Conservation (phyloP, 2,797 vertebrate genomes). For the Gadopsis bispinosus region DNA sequence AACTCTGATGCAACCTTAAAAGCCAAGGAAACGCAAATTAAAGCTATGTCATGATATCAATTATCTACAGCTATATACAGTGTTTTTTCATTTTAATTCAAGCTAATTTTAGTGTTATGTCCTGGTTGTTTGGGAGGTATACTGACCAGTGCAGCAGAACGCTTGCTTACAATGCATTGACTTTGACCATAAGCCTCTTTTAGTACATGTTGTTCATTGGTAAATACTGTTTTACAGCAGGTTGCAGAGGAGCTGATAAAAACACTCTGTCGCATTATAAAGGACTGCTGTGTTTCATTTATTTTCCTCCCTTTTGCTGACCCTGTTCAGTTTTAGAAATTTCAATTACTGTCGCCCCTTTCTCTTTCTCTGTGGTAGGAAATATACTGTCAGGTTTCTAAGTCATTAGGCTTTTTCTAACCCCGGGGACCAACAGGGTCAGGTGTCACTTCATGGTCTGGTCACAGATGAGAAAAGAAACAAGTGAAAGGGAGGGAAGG, state of each 20-base stretch:
- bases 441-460: constrained; percentile 62
- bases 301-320: constrained; percentile 37
- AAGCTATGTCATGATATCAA: not conserved
- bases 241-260: constrained; percentile 47
- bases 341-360: constrained; percentile 26
- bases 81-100: not conserved
- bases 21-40: not conserved
- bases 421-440: constrained; percentile 45
- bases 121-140: not conserved
- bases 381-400: constrained; percentile 54
- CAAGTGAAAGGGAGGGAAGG: constrained; percentile 9
- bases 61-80: not conserved
- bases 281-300: constrained; percentile 30
- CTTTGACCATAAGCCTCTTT: constrained; percentile 2
- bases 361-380: constrained; percentile 19
- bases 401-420: constrained; percentile 63
- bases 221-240: constrained; percentile 20
- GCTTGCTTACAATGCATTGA: constrained; percentile 1
- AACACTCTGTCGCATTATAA: constrained; percentile 17
- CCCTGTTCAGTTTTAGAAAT: constrained; percentile 30
- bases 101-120: not conserved
- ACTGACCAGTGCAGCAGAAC: not conserved
- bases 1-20: not conserved
- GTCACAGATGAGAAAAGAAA: constrained; percentile 39
- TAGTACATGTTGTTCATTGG: constrained; percentile 15